Percentiles rank a stretch among this genome's conserved stretches.
Evolutionary conservation across 2,797 vertebrate genomes (phyloP).

Genomic region (Gymnodraco acuticeps): DNA sequence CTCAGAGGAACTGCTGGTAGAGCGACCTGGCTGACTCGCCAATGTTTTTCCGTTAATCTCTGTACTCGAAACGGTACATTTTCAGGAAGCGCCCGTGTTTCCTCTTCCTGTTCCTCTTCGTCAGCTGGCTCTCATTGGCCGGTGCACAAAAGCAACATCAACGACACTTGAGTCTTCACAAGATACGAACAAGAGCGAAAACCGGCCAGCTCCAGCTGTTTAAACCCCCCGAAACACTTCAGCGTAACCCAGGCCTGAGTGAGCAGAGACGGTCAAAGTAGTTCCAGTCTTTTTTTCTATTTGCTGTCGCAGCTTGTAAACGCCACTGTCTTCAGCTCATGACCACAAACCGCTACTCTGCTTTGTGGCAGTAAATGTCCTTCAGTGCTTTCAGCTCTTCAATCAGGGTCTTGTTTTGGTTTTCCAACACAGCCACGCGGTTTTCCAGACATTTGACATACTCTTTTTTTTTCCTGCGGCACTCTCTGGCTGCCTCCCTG

Average conservation of each 20-base stretch:
- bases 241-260: conserved; percentile 72
- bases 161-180: conserved; percentile 61
- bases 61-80: conserved; percentile 14
- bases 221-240: conserved; percentile 34
- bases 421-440: conserved; percentile 96
- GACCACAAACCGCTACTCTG: conserved; percentile 84
- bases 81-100: conserved; percentile 69
- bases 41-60: not conserved
- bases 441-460: conserved; percentile 99
- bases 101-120: conserved; percentile 63
- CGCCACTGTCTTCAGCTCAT: conserved; percentile 72
- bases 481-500: conserved; percentile 97
- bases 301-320: conserved; percentile 75
- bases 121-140: conserved; percentile 38
- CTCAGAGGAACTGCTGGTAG: conserved; percentile 33
- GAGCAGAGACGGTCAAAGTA: conserved; percentile 74
- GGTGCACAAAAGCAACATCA: conserved; percentile 51
- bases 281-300: conserved; percentile 75
- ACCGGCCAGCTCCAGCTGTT: conserved; percentile 53
- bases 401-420: conserved; percentile 99
- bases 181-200: conserved; percentile 60
- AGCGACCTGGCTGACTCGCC: conserved; percentile 31
- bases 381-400: conserved; percentile 98
- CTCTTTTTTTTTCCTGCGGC: conserved; percentile 98
- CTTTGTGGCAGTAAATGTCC: conserved; percentile 99